Percentiles rank a stretch among this genome's conserved stretches.
phyloP scores from a whole-genome alignment of 2,113 vertebrate genomes.

The Rhynchomys soricoides region DNA sequence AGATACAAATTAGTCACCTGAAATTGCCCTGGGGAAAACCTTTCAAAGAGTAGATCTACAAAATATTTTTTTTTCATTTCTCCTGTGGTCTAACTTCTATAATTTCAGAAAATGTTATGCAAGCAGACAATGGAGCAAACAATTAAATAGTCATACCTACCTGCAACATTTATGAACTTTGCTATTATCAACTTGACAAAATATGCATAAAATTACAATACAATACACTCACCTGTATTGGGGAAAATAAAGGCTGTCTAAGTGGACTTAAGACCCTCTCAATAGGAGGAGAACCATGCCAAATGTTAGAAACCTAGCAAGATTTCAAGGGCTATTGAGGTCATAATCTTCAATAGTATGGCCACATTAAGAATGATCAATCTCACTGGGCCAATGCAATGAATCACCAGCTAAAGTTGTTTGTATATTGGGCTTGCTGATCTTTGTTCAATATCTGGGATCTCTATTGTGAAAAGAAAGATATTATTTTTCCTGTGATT shows the following conservation, averaged over 20 bases:
- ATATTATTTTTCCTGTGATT: background rate
- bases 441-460: background rate
- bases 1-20: background rate
- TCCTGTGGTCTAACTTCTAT: background rate
- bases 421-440: background rate
- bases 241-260: background rate
- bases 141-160: background rate
- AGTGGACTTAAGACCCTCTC: background rate
- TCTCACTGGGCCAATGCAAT: background rate
- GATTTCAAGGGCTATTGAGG: background rate
- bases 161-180: background rate
- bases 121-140: background rate
- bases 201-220: background rate
- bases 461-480: background rate
- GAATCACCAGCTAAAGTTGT: background rate
- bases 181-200: too few relatives aligned
- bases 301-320: background rate
- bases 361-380: background rate
- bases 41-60: background rate
- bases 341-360: background rate
- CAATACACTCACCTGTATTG: too few relatives aligned
- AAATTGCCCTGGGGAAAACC: background rate
- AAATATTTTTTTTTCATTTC: background rate
- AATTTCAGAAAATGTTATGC: background rate
- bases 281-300: background rate